Percentiles rank a stretch among this genome's conserved stretches.
Conservation (phyloP, 2,113 vertebrate species). For the Xiphorhynchus elegans region DNA sequence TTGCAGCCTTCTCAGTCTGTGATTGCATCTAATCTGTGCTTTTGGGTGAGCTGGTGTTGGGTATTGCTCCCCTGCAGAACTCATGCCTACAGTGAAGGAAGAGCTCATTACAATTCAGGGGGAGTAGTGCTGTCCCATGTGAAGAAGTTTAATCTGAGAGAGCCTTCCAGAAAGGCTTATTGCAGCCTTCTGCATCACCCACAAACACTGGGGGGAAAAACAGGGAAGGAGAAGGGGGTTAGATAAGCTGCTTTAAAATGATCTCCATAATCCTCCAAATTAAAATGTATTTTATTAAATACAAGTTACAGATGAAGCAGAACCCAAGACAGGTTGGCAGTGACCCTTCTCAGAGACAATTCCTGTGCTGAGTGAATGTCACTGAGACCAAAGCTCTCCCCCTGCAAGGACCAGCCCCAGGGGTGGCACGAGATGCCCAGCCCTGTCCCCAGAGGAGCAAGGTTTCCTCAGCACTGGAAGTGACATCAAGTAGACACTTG, state of each 20-base stretch:
- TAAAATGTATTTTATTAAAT: background rate
- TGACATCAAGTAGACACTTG: background rate
- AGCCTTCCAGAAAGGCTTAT: background rate
- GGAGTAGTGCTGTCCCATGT: background rate
- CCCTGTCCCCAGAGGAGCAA: background rate
- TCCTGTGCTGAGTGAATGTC: background rate
- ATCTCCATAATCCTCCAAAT: conserved; percentile 32
- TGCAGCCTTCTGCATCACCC: conserved; percentile 9
- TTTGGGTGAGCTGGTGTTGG: background rate
- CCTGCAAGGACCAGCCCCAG: background rate
- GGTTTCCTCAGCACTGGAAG: background rate
- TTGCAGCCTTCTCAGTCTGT: background rate
- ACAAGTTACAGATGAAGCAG: background rate
- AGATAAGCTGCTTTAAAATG: conserved; percentile 34
- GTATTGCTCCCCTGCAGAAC: background rate
- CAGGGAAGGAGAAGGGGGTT: background rate
- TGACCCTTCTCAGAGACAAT: background rate
- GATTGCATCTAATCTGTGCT: background rate
- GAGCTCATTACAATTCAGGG: background rate
- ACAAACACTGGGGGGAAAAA: background rate
- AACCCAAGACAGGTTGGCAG: background rate
- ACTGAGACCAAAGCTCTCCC: background rate
- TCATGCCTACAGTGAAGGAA: fast-evolving
- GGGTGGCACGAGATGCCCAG: fast-evolving
- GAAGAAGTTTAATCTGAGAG: background rate